These are phyloP conservation scores for Isichthys henryi DNA, from an alignment of 2,113 vertebrate species.

Conservation along the genomic window DNA sequence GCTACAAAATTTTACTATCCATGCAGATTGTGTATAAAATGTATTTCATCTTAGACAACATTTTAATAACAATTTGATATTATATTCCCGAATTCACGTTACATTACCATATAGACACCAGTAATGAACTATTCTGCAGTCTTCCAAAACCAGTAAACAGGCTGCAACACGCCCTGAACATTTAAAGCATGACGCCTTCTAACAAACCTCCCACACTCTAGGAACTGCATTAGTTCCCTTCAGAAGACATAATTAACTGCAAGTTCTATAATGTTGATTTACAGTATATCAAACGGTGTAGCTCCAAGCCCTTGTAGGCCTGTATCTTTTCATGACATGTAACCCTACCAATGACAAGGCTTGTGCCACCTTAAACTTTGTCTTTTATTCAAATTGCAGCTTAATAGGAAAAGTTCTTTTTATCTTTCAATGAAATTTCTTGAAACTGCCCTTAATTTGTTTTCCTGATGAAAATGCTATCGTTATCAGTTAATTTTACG, in stretches of 20 bases:
- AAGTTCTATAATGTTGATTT: neutral
- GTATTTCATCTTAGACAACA: neutral
- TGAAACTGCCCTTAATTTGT: neutral
- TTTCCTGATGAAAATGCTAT: neutral
- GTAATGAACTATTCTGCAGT: neutral
- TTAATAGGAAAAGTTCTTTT: neutral
- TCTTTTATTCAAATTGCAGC: neutral
- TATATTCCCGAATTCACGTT: neutral
- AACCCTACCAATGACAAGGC: neutral
- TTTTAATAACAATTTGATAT: neutral
- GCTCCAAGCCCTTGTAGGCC: neutral
- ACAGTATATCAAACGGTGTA: neutral
- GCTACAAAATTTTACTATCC: neutral
- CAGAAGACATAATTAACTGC: neutral
- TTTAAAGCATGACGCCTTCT: neutral
- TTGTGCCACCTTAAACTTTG: neutral
- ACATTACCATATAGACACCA: neutral
- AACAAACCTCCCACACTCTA: neutral
- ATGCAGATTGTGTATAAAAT: neutral
- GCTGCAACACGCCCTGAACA: neutral
- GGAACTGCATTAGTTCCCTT: neutral
- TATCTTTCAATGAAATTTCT: neutral
- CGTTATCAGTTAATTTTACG: neutral
- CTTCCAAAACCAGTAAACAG: neutral
- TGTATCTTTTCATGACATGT: neutral